Evolutionary conservation across 2,113 vertebrate genomes (phyloP).

Genomic region (Euleptes europaea): DNA sequence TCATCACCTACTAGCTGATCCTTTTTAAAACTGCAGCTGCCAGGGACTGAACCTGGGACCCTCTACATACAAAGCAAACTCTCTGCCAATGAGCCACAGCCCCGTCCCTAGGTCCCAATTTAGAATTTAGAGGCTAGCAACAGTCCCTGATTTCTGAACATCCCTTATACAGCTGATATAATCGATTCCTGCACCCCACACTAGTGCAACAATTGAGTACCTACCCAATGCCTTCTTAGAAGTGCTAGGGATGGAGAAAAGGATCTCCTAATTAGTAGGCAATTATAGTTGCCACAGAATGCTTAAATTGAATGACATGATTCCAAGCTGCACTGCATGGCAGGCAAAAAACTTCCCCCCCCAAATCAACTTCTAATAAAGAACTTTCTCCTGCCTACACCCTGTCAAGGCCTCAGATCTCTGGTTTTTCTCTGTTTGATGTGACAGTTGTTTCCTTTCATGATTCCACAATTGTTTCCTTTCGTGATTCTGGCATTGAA

Average conservation of each 20-base stretch:
- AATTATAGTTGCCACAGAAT: neutral
- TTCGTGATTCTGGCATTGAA: neutral
- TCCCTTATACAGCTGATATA: neutral
- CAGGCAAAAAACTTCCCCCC: neutral
- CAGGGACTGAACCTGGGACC: no score
- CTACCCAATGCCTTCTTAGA: neutral
- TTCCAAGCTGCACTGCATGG: neutral
- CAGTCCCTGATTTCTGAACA: no score
- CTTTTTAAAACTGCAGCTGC: no score
- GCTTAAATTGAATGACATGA: neutral
- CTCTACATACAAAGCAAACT: no score
- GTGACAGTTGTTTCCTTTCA: accelerated
- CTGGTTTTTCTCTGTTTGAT: neutral
- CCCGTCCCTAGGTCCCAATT: no score
- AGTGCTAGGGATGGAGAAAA: neutral
- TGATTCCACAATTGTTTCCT: neutral
- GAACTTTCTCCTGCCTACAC: neutral
- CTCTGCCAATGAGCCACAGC: no score
- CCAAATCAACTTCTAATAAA: neutral
- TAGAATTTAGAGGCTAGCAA: no score
- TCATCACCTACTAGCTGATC: no score
- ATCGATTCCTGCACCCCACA: neutral
- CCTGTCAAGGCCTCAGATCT: no score
- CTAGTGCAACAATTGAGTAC: neutral
- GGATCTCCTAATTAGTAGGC: neutral